phyloP scores from a whole-genome alignment of 92 coral and sea anemone species.

The Epizoanthus stellaris region DNA sequence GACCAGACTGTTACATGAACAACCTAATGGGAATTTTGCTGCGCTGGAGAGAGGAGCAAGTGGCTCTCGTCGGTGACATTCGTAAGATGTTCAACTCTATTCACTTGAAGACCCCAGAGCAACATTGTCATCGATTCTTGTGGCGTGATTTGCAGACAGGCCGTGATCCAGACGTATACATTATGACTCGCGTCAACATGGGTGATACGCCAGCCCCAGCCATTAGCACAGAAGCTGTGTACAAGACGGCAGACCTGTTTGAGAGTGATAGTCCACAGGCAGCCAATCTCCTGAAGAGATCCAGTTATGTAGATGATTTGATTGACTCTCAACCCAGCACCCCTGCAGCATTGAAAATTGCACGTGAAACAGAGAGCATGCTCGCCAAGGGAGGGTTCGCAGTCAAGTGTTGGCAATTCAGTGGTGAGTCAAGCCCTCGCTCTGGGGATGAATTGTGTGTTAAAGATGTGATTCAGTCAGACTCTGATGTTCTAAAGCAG shows the following conservation, averaged over 20 bases:
- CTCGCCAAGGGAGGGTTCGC: constrained; percentile 63
- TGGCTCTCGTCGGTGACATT: constrained; percentile 56
- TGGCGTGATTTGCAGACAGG: constrained; percentile 57
- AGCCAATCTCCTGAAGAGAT: constrained; percentile 53
- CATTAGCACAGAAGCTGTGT: constrained; percentile 68
- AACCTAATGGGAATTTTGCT: constrained; percentile 58
- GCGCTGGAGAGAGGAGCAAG: constrained; percentile 70
- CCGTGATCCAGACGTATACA: constrained; percentile 41
- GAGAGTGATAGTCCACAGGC: constrained; percentile 52
- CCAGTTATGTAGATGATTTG: constrained; percentile 72
- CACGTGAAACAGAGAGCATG: constrained; percentile 54
- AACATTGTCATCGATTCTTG: constrained; percentile 68
- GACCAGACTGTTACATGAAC: constrained; percentile 72
- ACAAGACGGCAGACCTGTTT: constrained; percentile 67
- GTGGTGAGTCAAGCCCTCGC: constrained; percentile 58
- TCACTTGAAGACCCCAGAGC: constrained; percentile 51
- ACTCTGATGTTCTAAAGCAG: too few relatives aligned
- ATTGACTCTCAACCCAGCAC: constrained; percentile 55
- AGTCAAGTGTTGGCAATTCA: constrained; percentile 62
- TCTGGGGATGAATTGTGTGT: not conserved
- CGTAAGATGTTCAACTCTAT: constrained; percentile 60
- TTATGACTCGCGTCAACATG: constrained; percentile 61
- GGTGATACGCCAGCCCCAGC: constrained; percentile 54
- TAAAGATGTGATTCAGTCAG: not conserved
- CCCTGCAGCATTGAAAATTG: constrained; percentile 47